Evolutionary conservation across 2,888 invertebrate genomes (phyloP), one percentile per base, ranked within the genome.

Genomic region (Crepidodera aurea): DNA sequence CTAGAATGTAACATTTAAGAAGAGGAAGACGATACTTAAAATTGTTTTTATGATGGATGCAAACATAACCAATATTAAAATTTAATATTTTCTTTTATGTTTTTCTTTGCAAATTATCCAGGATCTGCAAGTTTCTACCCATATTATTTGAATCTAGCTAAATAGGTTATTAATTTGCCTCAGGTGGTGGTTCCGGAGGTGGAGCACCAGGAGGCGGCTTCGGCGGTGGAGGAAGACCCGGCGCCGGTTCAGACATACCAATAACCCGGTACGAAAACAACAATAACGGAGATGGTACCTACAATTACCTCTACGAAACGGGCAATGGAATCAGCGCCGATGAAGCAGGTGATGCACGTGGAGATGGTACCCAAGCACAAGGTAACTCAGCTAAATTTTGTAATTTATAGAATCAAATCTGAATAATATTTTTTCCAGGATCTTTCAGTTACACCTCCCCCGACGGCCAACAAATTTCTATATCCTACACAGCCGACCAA

Each of bases 401-500:
- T n/a, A n/a, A n/a, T n/a, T n/a, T n/a, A n/a, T n/a, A n/a, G n/a
- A n/a, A n/a, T n/a, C n/a, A n/a, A n/a, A n/a, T n/a, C n/a, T n/a
- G 13, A 7, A 39, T 39, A 12, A 39, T 39, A n/a, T n/a, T n/a
- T n/a, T n/a, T 16, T 15, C n/a, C 39, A 70, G 78, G 78, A 15
- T 71, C 72, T 4, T 78, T 75, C 68, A 70, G 72, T 4, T 78
- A 77, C 69, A 77, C 77, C 7, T 65, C 76, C 7, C 77, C 77
- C 10, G 77, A 77, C 40, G 78, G 77, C 15, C 72, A 77, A 62
- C 75, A 75, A 57, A 73, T 75, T 57, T 62, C 64, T 82, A 83
- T 76, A 81, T 83, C 85, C 1, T 86, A 86, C 73, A 83, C 82
- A 0, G 86, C 87, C 60, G 87, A 86, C 65, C 85, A 85, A 73